Evolutionary conservation across 2,113 vertebrate genomes (phyloP), one percentile per base, ranked within the genome.

Genomic region (Gobius niger): DNA sequence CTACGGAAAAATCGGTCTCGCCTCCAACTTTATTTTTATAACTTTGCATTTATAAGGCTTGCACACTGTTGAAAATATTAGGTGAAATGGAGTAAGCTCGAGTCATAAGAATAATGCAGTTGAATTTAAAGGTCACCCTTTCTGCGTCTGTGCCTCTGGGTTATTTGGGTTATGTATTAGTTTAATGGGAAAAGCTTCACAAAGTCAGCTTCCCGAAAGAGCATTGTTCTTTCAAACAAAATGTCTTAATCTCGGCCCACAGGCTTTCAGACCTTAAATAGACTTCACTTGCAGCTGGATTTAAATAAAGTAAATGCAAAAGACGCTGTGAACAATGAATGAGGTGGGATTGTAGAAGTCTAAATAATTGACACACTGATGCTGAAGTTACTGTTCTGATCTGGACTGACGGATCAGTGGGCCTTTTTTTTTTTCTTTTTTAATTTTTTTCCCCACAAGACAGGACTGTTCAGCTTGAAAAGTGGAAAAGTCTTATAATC

Each of bases 121-220:
- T 57, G 54, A 8, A 40, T 57, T 34, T 57, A 57, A 57, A 57
- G 54, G 54, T 57, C 24, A 19, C 54, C 54, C 54, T 40, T 14
- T 57, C 14, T 57, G 54, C 54, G 19, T 34, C 54, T 57, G 40
- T 57, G 54, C 54, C 54, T 57, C 40, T 57, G 24, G 24, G 54
- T 57, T 57, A 57, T 57, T 57, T 57, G 54, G 54, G 24, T 57
- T 13, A 34, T 57, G 54, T 34, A 40, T 57, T 57, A 57, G 19
- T 40, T 57, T 57, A 24, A 40, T 40, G 24, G 14, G 19, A 9
- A 46, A 46, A 57, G 12, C 12, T 57, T 13, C 54, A 57, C 24
- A 57, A 57, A 57, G 54, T 13, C 12, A 13, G 24, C 24, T 34
- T 34, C 5, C 24, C 24, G 24, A 34, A 34, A 34, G 24, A 34